phyloP scores from a whole-genome alignment of 2,113 vertebrate genomes.

The Fulmarus glacialis region DNA sequence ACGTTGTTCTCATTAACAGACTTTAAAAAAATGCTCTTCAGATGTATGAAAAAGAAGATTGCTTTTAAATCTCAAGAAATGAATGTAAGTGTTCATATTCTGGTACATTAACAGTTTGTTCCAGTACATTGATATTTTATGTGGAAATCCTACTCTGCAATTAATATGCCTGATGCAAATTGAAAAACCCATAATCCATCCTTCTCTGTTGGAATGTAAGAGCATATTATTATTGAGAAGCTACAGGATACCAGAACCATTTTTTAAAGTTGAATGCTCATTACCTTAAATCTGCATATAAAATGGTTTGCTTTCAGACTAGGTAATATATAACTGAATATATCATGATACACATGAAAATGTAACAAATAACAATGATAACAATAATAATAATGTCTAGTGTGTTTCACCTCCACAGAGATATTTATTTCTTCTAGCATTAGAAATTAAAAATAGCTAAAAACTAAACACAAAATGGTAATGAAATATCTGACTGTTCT shows the following conservation, averaged over 20 bases:
- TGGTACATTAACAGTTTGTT: slow-evolving; percentile 84
- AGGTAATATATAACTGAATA: slow-evolving; percentile 67
- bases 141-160: slow-evolving; percentile 79
- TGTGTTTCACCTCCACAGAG: slow-evolving; percentile 42
- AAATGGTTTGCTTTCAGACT: slow-evolving; percentile 69
- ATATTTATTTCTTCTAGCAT: slow-evolving; percentile 44
- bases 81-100: slow-evolving; percentile 78
- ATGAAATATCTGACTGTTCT: slow-evolving; percentile 44
- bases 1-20: slow-evolving; percentile 66
- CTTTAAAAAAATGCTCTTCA: slow-evolving; percentile 11
- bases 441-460: slow-evolving; percentile 61
- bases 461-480: slow-evolving; percentile 28
- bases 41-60: slow-evolving; percentile 62
- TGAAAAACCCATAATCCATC: slow-evolving; percentile 81
- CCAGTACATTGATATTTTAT: slow-evolving; percentile 84
- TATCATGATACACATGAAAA: slow-evolving; percentile 55
- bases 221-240: slow-evolving; percentile 79
- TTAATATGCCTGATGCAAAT: slow-evolving; percentile 83
- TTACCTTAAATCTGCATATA: slow-evolving; percentile 81
- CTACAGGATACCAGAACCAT: slow-evolving; percentile 74
- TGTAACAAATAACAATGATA: slow-evolving; percentile 56
- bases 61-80: slow-evolving; percentile 77
- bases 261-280: slow-evolving; percentile 80
- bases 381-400: background rate
- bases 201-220: slow-evolving; percentile 77